Conservation (phyloP, 2,888 invertebrate species). For the Ommatoiulus sabulosus region DNA sequence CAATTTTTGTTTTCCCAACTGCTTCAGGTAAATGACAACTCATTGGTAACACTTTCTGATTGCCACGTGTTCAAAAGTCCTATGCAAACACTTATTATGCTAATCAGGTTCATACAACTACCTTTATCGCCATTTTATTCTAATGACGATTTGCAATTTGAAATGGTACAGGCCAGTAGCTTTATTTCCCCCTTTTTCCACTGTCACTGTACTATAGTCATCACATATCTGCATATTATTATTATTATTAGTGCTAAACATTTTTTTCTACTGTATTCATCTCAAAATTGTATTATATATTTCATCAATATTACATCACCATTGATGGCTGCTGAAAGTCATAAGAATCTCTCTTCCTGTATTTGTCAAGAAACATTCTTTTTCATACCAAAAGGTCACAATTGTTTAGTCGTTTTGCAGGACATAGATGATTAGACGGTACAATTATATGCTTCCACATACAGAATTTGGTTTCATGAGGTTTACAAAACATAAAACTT, state of each 20-base stretch:
- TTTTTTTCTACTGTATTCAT: not conserved
- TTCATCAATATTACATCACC: not conserved
- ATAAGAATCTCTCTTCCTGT: not conserved
- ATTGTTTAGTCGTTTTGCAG: too few species aligned
- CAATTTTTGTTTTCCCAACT: not conserved
- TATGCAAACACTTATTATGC: conserved; percentile 33
- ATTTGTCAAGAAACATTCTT: not conserved
- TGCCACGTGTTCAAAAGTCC: conserved; percentile 4
- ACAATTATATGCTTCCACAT: too few species aligned
- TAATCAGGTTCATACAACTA: not conserved
- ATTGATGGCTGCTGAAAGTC: not conserved
- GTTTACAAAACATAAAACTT: too few species aligned
- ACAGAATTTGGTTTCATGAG: too few species aligned
- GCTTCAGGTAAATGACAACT: not conserved
- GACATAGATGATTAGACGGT: too few species aligned
- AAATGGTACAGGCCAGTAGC: conserved; percentile 8
- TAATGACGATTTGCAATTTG: not conserved
- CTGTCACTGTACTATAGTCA: conserved; percentile 12
- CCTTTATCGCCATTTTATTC: not conserved
- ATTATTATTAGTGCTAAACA: not conserved
- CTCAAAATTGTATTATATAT: not conserved
- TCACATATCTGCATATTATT: conserved; percentile 11
- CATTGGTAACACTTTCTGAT: not conserved
- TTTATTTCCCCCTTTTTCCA: not conserved
- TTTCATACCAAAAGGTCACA: too few species aligned